Percentiles rank a stretch among this genome's conserved stretches.
Conservation (phyloP, 2,797 vertebrate genomes). For the Halcyon chelicuti region DNA sequence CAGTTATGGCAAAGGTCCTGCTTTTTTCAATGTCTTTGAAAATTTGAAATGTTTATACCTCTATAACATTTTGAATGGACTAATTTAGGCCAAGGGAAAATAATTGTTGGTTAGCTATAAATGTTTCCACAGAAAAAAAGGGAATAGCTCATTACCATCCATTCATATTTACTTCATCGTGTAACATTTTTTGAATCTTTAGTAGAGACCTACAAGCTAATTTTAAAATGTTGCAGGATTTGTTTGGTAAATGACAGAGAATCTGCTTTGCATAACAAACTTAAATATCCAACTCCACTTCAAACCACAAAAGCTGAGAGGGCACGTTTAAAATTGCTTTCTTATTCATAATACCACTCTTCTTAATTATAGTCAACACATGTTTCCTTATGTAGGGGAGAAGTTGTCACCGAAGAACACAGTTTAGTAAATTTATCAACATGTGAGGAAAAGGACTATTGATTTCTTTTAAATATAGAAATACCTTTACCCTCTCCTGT, state of each 20-base stretch:
- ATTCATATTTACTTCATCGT: background rate
- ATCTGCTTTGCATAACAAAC: background rate
- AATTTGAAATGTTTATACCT: background rate
- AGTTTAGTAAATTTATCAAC: background rate
- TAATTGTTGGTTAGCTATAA: background rate
- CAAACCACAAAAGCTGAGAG: background rate
- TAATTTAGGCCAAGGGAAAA: background rate
- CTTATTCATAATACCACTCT: background rate
- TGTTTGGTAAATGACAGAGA: background rate
- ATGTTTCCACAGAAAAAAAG: background rate
- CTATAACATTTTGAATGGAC: background rate
- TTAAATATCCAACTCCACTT: background rate
- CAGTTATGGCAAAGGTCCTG: background rate
- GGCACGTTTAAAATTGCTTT: background rate
- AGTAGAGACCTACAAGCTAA: background rate
- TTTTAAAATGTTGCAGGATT: background rate
- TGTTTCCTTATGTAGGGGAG: background rate
- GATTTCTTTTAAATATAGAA: background rate
- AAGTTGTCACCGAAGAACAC: background rate
- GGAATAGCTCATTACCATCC: background rate
- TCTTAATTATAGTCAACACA: background rate
- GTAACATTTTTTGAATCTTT: background rate
- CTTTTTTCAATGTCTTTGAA: background rate
- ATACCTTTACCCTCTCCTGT: background rate
- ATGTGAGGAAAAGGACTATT: background rate